Evolutionary conservation across 1,140 invertebrate species (phyloP), one percentile per base, ranked within the genome.

Genomic region (Aphelenchoides besseyi): DNA sequence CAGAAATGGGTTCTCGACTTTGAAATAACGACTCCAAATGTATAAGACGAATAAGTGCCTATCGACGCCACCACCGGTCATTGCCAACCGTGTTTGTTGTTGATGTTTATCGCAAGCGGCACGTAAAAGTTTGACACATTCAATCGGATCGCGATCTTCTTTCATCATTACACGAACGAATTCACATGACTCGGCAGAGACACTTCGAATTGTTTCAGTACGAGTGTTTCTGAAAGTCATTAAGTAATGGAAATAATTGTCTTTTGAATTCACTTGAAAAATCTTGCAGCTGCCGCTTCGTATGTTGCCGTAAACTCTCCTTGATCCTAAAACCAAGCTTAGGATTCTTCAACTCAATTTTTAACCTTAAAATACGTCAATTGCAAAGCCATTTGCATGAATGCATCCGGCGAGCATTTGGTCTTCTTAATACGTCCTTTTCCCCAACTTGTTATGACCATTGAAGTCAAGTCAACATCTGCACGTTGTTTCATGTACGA

Each of bases 21-120:
- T 18, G 26, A 59, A 23, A 5, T 8, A 8, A 48, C 41, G 41
- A 12, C 12, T 23, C 41, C 41, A 48, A 48, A 48, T 48, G 41
- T 96, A 98, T 0, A 98, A 88, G 84, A 95, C 97, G 87, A 98
- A 97, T 3, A 98, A 87, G 87, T 98, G 96, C 53, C 96, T 89
- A 86, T 98, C 95, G 75, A 98, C 93, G 69, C 95, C 95, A 8
- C 18, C 5, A 8, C 55, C 55, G 18, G 18, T 18, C 55, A 59
- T 59, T 33, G 55, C 55, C 18, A 8, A 16, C 18, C 18, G 5
- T 5, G 5, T 59, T 18, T 23, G 26, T 5, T 8, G 26, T 33
- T 59, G 55, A 23, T 59, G 55, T 33, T 59, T 5, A 33, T 5
- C 55, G 18, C 55, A 59, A 33, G 55, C 55, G 5, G 5, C 55